Conservation (phyloP, 2,888 invertebrate genomes). For the Catotricha subobsoleta region DNA sequence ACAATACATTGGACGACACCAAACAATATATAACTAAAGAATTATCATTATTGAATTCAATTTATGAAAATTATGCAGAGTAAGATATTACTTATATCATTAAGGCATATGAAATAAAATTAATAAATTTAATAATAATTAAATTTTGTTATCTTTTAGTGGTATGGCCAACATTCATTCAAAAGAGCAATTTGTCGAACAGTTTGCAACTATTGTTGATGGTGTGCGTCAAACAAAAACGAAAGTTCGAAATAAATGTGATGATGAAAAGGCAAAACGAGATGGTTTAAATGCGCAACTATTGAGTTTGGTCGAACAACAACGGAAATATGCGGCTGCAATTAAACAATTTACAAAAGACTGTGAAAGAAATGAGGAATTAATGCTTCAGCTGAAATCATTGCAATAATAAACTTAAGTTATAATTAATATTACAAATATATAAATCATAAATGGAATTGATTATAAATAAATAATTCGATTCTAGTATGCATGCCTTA, state of each 20-base stretch:
- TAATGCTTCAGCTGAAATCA: slow-evolving; percentile 25
- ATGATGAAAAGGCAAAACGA: slow-evolving; percentile 46
- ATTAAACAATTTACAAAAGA: slow-evolving; percentile 59
- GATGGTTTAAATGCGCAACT: slow-evolving; percentile 45
- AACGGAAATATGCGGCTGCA: slow-evolving; percentile 56
- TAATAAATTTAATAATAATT: not conserved
- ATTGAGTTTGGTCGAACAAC: slow-evolving; percentile 44
- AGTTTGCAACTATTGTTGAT: slow-evolving; percentile 77
- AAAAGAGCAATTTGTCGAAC: slow-evolving; percentile 76
- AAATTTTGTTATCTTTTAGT: slow-evolving; percentile 28
- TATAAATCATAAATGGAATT: too few relatives aligned
- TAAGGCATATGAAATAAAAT: too few relatives aligned
- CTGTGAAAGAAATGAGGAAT: slow-evolving; percentile 47
- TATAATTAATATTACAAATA: too few relatives aligned
- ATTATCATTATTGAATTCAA: slow-evolving; percentile 69
- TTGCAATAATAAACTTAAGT: too few relatives aligned
- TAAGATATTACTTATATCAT: slow-evolving; percentile 30
- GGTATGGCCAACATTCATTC: slow-evolving; percentile 66
- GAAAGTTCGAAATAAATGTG: slow-evolving; percentile 47
- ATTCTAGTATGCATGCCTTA: too few relatives aligned
- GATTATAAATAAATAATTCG: too few relatives aligned
- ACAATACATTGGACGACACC: slow-evolving; percentile 90
- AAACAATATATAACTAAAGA: slow-evolving; percentile 85
- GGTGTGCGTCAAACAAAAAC: slow-evolving; percentile 72
- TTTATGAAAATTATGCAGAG: slow-evolving; percentile 75